Evolutionary conservation across 2,797 vertebrate species (phyloP).

Genomic region (Meda fulgida): DNA sequence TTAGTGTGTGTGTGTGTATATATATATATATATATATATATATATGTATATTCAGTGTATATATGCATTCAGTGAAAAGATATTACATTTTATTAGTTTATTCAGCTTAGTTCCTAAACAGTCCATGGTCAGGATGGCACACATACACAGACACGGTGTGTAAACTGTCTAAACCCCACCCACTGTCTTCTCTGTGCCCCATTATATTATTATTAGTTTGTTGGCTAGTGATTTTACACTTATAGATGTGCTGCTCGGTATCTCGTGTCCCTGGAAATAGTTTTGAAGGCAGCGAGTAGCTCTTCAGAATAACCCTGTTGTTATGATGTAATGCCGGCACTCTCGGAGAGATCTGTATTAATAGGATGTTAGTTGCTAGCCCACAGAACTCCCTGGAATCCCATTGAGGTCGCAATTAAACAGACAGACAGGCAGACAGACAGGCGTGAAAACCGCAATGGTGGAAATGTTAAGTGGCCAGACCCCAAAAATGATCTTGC

Average conservation of each 20-base stretch:
- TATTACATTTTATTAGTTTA: neutral
- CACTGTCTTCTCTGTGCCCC: constrained; percentile 27
- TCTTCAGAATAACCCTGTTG: constrained; percentile 44
- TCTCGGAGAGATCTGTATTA: constrained; percentile 53
- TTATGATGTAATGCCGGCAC: constrained; percentile 53
- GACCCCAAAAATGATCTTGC: constrained; percentile 9
- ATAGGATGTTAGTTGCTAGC: constrained; percentile 60
- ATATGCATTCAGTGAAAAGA: no score
- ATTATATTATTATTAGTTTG: constrained; percentile 39
- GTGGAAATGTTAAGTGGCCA: constrained; percentile 2
- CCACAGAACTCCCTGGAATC: constrained; percentile 51
- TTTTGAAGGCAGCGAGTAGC: constrained; percentile 7
- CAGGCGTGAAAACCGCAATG: constrained; percentile 15
- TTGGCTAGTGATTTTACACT: constrained; percentile 51
- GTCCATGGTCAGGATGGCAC: neutral
- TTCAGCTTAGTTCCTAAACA: constrained; percentile 1
- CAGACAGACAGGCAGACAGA: constrained; percentile 23
- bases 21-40: no score
- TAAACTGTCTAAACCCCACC: constrained; percentile 27
- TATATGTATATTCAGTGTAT: no score
- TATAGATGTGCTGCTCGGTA: constrained; percentile 35
- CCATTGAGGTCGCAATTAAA: constrained; percentile 15
- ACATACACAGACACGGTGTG: constrained; percentile 12
- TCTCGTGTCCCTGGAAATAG: constrained; percentile 52
- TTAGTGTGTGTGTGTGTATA: no score